Evolutionary conservation across 1,140 invertebrate genomes (phyloP).

Genomic region (Phthorimaea operculella): DNA sequence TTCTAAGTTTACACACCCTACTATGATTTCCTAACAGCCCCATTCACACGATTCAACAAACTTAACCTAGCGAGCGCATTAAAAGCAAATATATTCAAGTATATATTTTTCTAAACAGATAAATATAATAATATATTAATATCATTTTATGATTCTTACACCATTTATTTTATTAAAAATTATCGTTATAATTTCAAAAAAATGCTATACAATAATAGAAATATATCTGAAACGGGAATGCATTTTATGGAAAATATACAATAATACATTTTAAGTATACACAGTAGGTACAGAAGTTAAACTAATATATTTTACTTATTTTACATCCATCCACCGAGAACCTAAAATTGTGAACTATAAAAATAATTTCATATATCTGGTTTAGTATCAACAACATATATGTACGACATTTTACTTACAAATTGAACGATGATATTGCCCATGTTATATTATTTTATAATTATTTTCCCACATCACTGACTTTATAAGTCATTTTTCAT

Average conservation of each 20-base stretch:
- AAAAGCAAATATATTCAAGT: too few species aligned
- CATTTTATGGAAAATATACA: conserved; percentile 10
- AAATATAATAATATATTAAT: too few species aligned
- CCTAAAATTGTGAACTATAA: conserved; percentile 18
- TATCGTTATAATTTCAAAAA: neutral
- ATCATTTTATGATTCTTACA: neutral
- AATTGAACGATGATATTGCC: conserved; percentile 5
- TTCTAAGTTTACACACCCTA: too few species aligned
- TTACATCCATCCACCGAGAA: conserved; percentile 13
- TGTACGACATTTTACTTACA: neutral
- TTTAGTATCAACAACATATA: conserved; percentile 19
- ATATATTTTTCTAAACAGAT: too few species aligned
- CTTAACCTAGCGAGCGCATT: too few species aligned
- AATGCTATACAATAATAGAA: conserved; percentile 14
- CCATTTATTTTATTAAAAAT: conserved; percentile 12
- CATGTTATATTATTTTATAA: neutral
- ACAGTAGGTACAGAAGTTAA: neutral
- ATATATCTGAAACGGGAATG: conserved; percentile 25
- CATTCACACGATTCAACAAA: too few species aligned
- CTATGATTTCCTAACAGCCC: too few species aligned
- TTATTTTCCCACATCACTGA: neutral
- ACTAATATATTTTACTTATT: conserved; percentile 16
- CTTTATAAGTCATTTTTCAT: too few species aligned
- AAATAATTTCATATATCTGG: conserved; percentile 24
- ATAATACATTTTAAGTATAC: neutral